Conservation (phyloP, 2,113 vertebrate species). For the Mustela lutreola region DNA sequence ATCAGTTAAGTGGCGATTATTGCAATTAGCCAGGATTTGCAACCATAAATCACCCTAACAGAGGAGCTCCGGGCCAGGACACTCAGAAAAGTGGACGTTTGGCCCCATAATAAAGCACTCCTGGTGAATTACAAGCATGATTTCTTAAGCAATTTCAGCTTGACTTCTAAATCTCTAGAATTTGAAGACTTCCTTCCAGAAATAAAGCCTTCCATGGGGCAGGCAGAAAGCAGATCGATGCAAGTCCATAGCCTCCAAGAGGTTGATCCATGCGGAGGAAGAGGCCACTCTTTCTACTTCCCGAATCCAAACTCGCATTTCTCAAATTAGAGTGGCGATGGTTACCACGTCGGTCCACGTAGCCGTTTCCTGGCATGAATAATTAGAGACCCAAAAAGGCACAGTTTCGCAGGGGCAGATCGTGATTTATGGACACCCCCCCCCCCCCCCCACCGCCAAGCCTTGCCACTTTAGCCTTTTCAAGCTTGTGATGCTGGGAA, state of each 20-base stretch:
- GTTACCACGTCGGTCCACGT: fast-evolving
- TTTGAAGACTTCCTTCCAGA: background rate
- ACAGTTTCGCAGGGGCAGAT: background rate
- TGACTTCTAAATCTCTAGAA: background rate
- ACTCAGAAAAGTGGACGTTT: conserved; percentile 35
- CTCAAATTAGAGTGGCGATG: background rate
- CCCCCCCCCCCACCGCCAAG: too few relatives aligned
- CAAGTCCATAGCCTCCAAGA: background rate
- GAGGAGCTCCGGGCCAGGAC: conserved; percentile 25
- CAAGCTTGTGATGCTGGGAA: background rate
- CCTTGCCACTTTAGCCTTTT: background rate
- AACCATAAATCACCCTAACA: conserved; percentile 40
- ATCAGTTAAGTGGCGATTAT: conserved; percentile 44
- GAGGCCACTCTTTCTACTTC: background rate
- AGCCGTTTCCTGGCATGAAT: conserved; percentile 1
- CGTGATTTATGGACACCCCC: background rate
- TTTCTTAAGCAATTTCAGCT: background rate
- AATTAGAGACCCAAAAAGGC: background rate
- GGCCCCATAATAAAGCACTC: conserved; percentile 10
- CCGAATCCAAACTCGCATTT: background rate
- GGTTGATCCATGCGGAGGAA: background rate
- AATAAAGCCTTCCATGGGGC: background rate
- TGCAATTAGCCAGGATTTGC: conserved; percentile 68
- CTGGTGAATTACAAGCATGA: conserved; percentile 8
- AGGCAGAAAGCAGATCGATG: background rate